Conservation (phyloP, 92 coral and sea anemone species). For the Heteractis magnifica region DNA sequence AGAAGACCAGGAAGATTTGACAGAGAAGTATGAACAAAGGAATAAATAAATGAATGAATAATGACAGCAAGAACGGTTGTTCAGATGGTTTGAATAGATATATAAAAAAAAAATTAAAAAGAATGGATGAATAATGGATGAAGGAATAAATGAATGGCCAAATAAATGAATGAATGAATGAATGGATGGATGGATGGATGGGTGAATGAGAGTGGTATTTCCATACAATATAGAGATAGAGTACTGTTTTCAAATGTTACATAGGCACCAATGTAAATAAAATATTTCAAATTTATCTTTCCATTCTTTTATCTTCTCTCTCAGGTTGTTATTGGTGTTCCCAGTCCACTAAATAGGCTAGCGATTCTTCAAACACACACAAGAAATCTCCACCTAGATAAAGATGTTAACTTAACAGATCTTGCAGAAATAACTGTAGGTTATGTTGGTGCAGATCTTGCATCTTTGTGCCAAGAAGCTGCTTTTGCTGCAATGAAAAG, state of each 20-base stretch:
- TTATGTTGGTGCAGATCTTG: constrained; percentile 92
- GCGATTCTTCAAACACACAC: constrained; percentile 81
- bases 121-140: neutral
- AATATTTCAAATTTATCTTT: neutral
- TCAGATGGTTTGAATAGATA: neutral
- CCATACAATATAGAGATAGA: no score
- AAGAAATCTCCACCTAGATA: constrained; percentile 45
- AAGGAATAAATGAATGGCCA: neutral
- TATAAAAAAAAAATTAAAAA: no score
- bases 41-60: neutral
- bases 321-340: constrained; percentile 94
- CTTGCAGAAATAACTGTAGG: constrained; percentile 84
- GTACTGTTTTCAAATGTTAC: no score
- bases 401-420: constrained; percentile 72
- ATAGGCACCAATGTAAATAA: neutral
- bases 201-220: neutral
- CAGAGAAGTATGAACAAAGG: constrained; percentile 65
- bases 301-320: neutral
- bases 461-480: constrained; percentile 85
- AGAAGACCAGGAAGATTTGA: constrained; percentile 98
- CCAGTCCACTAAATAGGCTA: constrained; percentile 69
- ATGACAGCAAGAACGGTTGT: no score
- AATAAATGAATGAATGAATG: neutral
- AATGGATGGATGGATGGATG: neutral
- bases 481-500: constrained; percentile 66